Conservation (phyloP, 2,888 invertebrate genomes). For the Chymomyza caudatula region DNA sequence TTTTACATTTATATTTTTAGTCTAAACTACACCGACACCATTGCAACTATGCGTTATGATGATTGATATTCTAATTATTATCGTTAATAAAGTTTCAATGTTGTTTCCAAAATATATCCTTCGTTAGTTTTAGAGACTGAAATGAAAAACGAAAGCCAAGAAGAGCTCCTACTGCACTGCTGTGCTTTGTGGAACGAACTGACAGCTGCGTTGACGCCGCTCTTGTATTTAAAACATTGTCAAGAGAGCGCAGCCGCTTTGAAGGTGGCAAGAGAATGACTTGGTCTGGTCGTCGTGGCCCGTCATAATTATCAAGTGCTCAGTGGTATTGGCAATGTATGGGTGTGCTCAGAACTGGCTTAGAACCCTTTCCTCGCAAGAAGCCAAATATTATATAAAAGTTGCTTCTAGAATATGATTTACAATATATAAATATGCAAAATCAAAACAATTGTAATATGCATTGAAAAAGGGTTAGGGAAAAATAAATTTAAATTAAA, state of each 20-base stretch:
- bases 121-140: neutral
- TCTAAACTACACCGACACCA: neutral
- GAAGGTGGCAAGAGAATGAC: neutral
- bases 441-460: no score
- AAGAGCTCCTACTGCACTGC: slow-evolving; percentile 19
- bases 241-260: neutral
- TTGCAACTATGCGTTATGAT: neutral
- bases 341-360: neutral
- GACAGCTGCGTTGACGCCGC: slow-evolving; percentile 25
- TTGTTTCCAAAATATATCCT: neutral
- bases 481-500: no score
- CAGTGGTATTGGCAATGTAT: neutral
- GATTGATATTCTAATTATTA: neutral
- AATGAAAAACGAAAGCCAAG: neutral
- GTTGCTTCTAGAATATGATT: no score
- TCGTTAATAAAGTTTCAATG: neutral
- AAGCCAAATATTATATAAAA: neutral
- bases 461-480: no score
- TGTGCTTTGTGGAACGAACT: slow-evolving; percentile 35
- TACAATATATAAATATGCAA: no score
- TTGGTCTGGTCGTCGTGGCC: neutral
- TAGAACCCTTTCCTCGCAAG: neutral
- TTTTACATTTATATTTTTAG: neutral
- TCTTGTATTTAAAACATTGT: slow-evolving; percentile 32
- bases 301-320: neutral